These are phyloP conservation scores for Silurus aristotelis DNA, from an alignment of 2,797 vertebrate genomes.

Conservation along the genomic window DNA sequence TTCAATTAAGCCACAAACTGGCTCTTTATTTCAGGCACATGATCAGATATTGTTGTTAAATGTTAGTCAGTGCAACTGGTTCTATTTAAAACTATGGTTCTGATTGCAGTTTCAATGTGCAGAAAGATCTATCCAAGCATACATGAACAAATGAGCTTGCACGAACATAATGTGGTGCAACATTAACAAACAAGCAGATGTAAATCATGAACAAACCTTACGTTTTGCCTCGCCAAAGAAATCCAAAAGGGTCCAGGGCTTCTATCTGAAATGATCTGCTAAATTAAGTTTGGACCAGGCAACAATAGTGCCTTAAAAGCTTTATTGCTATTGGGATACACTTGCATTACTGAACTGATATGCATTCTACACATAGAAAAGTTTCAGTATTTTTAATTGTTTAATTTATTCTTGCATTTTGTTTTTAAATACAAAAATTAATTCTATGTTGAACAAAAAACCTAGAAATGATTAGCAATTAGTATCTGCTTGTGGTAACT, in stretches of 20 bases:
- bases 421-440: not conserved
- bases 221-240: not conserved
- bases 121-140: not conserved
- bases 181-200: not conserved
- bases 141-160: not conserved
- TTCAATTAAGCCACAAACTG: not conserved
- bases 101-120: not conserved
- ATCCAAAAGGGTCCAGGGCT: not conserved
- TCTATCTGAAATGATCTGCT: not conserved
- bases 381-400: not conserved
- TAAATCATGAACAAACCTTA: not conserved
- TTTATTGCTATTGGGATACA: not conserved
- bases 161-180: not conserved
- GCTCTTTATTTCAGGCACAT: not conserved
- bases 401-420: too few relatives aligned
- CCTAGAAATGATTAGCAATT: not conserved
- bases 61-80: not conserved
- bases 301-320: not conserved
- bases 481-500: not conserved
- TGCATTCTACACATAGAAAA: not conserved
- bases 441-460: not conserved
- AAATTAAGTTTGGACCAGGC: not conserved
- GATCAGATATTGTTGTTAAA: not conserved
- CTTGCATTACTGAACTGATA: not conserved
- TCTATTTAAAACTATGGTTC: not conserved